These are phyloP conservation scores for Montipora efflorescens DNA, from an alignment of 64 coral and sea anemone species.

Conservation along the genomic window DNA sequence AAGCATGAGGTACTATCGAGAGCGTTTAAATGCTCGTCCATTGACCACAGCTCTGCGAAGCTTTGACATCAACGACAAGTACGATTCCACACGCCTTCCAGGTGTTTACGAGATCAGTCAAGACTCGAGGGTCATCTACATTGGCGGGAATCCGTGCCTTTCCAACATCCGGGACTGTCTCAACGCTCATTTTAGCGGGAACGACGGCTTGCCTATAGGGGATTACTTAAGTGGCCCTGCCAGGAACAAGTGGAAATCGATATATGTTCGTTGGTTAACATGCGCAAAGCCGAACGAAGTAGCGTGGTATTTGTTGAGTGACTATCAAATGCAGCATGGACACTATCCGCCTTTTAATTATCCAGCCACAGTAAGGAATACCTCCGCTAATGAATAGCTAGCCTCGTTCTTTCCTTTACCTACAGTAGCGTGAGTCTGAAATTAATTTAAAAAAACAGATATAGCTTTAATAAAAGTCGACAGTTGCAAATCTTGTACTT, in stretches of 20 bases:
- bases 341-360: slow-evolving; percentile 77
- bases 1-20: slow-evolving; percentile 70
- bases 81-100: slow-evolving; percentile 65
- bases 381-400: background rate
- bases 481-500: too few species aligned
- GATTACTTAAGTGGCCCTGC: slow-evolving; percentile 84
- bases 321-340: slow-evolving; percentile 81
- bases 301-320: slow-evolving; percentile 83
- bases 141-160: slow-evolving; percentile 77
- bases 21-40: slow-evolving; percentile 72
- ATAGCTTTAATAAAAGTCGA: too few species aligned
- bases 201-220: slow-evolving; percentile 85
- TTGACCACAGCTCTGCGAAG: slow-evolving; percentile 76
- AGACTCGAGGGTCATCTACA: slow-evolving; percentile 81
- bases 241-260: slow-evolving; percentile 72
- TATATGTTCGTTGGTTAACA: slow-evolving; percentile 86
- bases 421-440: too few species aligned
- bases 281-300: slow-evolving; percentile 79
- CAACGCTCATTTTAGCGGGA: slow-evolving; percentile 93
- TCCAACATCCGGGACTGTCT: slow-evolving; percentile 85
- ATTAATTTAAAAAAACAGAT: too few species aligned
- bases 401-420: too few species aligned
- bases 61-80: slow-evolving; percentile 66
- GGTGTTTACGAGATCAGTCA: slow-evolving; percentile 92
- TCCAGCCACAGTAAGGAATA: slow-evolving; percentile 14